Conservation (phyloP, 2,797 vertebrate species). For the Acanthiza pusilla region DNA sequence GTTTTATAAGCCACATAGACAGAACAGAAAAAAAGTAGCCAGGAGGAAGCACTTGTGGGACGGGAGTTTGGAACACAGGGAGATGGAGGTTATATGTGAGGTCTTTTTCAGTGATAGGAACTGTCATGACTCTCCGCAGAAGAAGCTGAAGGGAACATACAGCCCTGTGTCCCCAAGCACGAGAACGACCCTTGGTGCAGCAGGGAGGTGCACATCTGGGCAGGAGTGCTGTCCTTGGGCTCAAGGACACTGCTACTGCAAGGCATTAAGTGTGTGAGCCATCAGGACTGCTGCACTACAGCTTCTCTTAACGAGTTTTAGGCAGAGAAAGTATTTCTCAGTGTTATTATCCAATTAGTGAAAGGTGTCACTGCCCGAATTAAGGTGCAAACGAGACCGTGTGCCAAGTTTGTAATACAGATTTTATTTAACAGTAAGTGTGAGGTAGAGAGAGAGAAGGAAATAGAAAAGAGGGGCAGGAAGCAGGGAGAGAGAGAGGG, state of each 20-base stretch:
- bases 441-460: not conserved
- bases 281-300: not conserved
- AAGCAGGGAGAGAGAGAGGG: too few relatives aligned
- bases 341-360: not conserved
- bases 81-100: not conserved
- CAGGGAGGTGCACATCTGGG: not conserved
- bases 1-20: not conserved
- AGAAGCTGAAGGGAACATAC: not conserved
- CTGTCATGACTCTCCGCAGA: not conserved
- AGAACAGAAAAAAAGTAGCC: not conserved
- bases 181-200: accelerated
- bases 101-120: not conserved
- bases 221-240: not conserved
- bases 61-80: not conserved
- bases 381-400: accelerated
- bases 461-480: not conserved
- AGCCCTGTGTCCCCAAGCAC: not conserved
- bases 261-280: not conserved
- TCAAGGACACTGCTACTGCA: not conserved
- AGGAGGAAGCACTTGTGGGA: not conserved
- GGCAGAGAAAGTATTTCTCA: not conserved
- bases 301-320: not conserved
- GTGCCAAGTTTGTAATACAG: not conserved
- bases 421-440: not conserved
- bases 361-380: not conserved